Base-by-base conservation (phyloP, 1,140 invertebrate species). In the Mesaphorura yosii region DNA sequence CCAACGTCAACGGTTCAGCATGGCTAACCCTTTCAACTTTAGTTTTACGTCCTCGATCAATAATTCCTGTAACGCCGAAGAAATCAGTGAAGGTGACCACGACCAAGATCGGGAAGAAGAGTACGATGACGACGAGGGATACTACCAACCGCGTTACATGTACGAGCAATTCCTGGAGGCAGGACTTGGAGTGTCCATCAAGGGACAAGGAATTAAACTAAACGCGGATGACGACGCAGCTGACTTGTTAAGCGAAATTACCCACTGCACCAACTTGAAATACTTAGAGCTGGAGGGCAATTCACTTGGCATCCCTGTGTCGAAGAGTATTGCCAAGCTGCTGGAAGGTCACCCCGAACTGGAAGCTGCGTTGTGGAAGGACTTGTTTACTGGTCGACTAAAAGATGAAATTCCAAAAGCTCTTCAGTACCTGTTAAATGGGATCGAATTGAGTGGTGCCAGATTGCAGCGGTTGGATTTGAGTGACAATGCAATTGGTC, bases 401-500 rank as follows among this genome's bases (percentile, higher is more conserved):
- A 98, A 96, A 70, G 78, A 82, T 17, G 94, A 98, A 75, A 98
- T 98, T 66, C 94, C 94, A 4, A 72, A 78, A 53, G 88, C 92
- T 23, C 70, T 98, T 10, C 10, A 34, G 10, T 34, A 34, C 31
- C 31, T 34, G 10, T 34, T 34, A 10, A n/a, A 75, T 54, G 91
- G 87, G 4, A 76, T 98, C 42, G 87, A 88, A 47, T 63, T 66
- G 10, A 84, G 90, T 0, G 77, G 78, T 2, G 86, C 88, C 2
- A 72, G 79, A 3, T 73, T 99, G 0, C 78, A 81, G 0, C 84
- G 90, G 59, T 70, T 99, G 10, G 92, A 98, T 67, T 74, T 98
- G 1, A 96, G 92, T 72, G 94, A 98, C 68, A 99, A 98, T 77
- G 95, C 95, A 0, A 86, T 98, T 67, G 95, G 95, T 4, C 93